Evolutionary conservation across 2,113 vertebrate genomes (phyloP).

Genomic region (Piprites chloris): DNA sequence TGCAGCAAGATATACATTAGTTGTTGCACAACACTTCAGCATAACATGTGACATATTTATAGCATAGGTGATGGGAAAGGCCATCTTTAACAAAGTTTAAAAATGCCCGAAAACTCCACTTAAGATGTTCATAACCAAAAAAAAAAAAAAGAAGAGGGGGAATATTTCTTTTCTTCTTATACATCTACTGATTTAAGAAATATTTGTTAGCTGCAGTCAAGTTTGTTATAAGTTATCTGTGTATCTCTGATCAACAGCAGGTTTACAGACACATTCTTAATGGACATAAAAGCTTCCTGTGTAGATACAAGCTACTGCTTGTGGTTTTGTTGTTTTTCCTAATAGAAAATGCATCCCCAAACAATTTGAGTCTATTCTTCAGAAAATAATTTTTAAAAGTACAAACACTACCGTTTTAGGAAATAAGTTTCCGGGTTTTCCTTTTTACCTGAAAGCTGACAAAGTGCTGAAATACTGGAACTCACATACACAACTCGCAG

Average conservation of each 20-base stretch:
- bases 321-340: neutral
- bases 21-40: neutral
- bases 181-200: neutral
- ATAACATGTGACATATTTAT: neutral
- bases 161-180: neutral
- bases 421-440: neutral
- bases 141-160: neutral
- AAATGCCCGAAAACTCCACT: neutral
- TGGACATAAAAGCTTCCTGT: neutral
- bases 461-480: neutral
- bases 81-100: neutral
- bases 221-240: neutral
- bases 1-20: neutral
- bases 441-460: neutral
- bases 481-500: fast-evolving
- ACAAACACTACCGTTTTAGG: neutral
- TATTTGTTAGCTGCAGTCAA: neutral
- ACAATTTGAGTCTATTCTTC: neutral
- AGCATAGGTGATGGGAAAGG: neutral
- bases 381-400: neutral
- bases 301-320: neutral
- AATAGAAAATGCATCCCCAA: neutral
- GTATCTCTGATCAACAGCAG: neutral
- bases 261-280: neutral
- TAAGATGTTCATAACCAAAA: neutral